Conservation (phyloP, 2,113 vertebrate genomes). For the Pollimyrus isidori region DNA sequence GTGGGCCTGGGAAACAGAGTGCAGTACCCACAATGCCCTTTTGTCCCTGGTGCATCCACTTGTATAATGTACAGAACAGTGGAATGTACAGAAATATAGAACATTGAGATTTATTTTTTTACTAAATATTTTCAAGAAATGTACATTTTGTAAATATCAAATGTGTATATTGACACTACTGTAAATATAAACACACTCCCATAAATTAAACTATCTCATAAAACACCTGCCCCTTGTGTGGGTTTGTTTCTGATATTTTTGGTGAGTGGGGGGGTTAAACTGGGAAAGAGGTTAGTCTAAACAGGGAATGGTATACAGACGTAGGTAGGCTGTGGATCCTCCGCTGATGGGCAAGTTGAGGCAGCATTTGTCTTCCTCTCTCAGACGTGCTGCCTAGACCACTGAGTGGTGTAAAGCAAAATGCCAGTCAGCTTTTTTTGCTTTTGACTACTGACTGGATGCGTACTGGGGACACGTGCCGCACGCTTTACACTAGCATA, state of each 20-base stretch:
- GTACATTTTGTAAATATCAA: conserved; percentile 57
- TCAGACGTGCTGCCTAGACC: neutral
- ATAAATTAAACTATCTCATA: conserved; percentile 55
- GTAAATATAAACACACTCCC: conserved; percentile 52
- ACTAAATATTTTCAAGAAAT: conserved; percentile 47
- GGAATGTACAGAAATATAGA: conserved; percentile 55
- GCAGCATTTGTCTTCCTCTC: neutral
- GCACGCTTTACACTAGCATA: neutral
- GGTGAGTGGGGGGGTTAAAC: neutral
- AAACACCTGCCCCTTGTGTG: conserved; percentile 44
- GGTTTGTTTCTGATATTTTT: neutral
- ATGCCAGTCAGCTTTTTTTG: neutral
- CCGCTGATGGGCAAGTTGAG: neutral
- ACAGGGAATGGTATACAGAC: neutral
- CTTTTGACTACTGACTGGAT: neutral
- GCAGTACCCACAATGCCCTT: neutral
- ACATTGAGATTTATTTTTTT: conserved; percentile 66
- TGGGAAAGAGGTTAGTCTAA: neutral
- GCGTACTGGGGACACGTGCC: neutral
- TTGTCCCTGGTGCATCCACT: neutral
- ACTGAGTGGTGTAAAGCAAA: neutral
- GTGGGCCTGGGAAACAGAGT: neutral
- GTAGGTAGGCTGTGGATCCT: neutral
- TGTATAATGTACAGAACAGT: conserved; percentile 59
- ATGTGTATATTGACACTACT: conserved; percentile 26